Evolutionary conservation across 2,797 vertebrate genomes (phyloP), one percentile per base, ranked within the genome.

Genomic region (Ceyx erithaca): DNA sequence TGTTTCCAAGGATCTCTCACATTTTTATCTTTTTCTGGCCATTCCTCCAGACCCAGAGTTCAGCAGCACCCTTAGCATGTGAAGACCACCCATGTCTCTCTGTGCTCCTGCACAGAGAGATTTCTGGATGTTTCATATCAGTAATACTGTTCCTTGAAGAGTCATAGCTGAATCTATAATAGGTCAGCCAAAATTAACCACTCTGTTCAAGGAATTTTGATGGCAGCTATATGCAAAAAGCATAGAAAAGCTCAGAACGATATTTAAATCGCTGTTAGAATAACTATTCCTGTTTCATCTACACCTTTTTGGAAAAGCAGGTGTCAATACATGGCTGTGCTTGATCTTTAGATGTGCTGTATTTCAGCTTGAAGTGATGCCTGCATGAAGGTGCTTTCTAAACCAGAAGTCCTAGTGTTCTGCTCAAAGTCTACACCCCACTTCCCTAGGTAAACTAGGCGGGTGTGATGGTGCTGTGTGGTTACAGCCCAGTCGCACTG

Each of bases 381-480:
- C 14, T 28, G 15, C 11, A 12, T 9, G 13, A 73, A 30, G 9
- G 4, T 43, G 31, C 10, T 64, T 12, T 46, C 16, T 18, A 48
- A 48, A 62, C 5, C 5, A 21, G 10, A 68, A 30, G 9, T 30
- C 16, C 9, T 30, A 26, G 4, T 55, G 22, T 19, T 78, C 51
- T 57, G 20, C 20, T 69, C 35, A 37, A 72, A 77, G 64, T 55
- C 20, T 59, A 43, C 16, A 10, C 12, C 35, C 14, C 19, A 8
- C 22, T 72, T 77, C 41, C 22, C 8, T n/a, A 26, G 13, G 35
- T 12, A 37, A 87, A 57, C 6, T 7, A 69, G 5, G 33, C 17
- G 28, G n/a, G 5, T 70, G 51, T 10, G n/a, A 64, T n/a, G 0
- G 0, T 72, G 33, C 5, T 18, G 10, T 51, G 14, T 28, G 37